Percentiles rank a stretch among this genome's conserved stretches.
phyloP scores from a whole-genome alignment of 2,113 vertebrate genomes.

The Rhegmatorhina hoffmannsi region DNA sequence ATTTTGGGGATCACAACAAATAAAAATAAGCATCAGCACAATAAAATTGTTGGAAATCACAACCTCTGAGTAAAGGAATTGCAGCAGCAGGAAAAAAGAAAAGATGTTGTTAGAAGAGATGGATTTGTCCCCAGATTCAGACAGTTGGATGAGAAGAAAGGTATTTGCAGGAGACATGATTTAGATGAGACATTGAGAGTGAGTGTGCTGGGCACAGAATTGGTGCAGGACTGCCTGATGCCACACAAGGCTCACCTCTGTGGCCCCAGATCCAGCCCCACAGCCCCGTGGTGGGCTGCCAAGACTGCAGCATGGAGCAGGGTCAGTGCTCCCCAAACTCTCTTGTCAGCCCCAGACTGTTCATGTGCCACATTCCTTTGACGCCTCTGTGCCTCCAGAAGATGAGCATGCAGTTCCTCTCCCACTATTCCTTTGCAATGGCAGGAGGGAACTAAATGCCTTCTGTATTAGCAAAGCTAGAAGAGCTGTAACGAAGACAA shows the following conservation, averaged over 20 bases:
- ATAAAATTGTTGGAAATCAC: not conserved
- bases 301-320: not conserved
- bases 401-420: not conserved
- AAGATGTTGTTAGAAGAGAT: not conserved
- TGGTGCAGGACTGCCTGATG: not conserved
- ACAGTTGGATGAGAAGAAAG: not conserved
- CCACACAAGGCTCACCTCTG: not conserved
- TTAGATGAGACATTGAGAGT: not conserved
- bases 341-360: not conserved
- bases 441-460: not conserved
- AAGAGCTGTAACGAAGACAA: not conserved
- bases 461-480: not conserved
- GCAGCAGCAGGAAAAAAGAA: not conserved
- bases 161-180: not conserved
- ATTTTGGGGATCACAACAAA: not conserved
- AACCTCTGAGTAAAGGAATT: not conserved
- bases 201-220: accelerated
- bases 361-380: accelerated
- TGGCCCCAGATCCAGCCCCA: not conserved
- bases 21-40: not conserved
- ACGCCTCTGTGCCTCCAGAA: not conserved
- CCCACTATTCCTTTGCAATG: not conserved
- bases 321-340: not conserved
- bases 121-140: not conserved
- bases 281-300: not conserved